Evolutionary conservation across 2,888 invertebrate genomes (phyloP), one percentile per base, ranked within the genome.

Genomic region (Caenorhabditis afra): DNA sequence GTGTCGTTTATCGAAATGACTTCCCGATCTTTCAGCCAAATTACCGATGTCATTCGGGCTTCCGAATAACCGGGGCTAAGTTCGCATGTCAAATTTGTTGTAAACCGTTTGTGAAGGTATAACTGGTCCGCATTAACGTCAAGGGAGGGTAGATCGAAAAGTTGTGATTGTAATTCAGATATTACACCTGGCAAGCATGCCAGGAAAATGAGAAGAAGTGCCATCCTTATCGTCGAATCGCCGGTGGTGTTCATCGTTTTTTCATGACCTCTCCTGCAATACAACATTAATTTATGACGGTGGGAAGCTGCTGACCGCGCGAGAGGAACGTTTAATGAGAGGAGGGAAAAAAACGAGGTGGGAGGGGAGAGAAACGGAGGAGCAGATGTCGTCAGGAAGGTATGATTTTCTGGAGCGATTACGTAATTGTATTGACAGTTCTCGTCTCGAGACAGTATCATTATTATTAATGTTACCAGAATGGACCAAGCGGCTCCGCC

Each of bases 11-110:
- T 73, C 16, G 70, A 64, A 4, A 87, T 64, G 1, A 81, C 70
- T 55, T 79, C 79, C 18, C 84, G 84, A 64, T 89, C 86, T 41
- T 82, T 83, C 8, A 87, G 62, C 89, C 89, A 89, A 8, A 44
- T 55, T 4, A 84, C 77, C 18, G 71, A 79, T 5, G 29, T 22
- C 10, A 84, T 62, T 20, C 66, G 73, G 1, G 79, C 76, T 75
- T 64, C 64, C 50, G 77, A 53, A 18, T 59, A 86, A 10, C 85
- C 86, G 7, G 81, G 67, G 49, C 81, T 76, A 11, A 87, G 55
- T 39, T 77, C 53, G 58, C 87, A 87, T 39, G 82, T 81, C 23
- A 87, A 67, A 45, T 79, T 78, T 0, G 84, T 83, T 1, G 81
- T 39, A 8, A 45, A 29, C 11, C 52, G 66, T 41, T 81, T 70